A percentile compares a stretch with the other conserved stretches of the same genome.
Evolutionary conservation across 2,113 vertebrate genomes (phyloP).

Genomic region (Oceanodroma tethys): DNA sequence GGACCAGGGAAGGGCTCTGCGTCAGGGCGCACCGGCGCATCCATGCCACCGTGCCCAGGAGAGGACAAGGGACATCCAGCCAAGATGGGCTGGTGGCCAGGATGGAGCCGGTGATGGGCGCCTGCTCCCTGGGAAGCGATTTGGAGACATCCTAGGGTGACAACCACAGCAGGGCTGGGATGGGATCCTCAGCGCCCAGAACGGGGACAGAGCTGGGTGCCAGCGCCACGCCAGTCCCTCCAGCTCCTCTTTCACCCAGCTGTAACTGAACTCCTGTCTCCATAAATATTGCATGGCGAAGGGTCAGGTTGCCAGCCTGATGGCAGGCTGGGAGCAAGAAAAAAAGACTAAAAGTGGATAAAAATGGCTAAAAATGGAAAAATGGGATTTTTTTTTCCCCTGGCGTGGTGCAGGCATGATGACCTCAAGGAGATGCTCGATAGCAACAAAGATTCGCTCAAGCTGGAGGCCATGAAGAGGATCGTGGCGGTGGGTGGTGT

Average conservation of each 20-base stretch:
- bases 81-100: neutral
- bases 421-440: conserved; percentile 99
- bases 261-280: conserved; percentile 21
- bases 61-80: neutral
- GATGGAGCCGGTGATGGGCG: neutral
- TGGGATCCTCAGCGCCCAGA: rapidly evolving
- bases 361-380: neutral
- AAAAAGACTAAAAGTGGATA: neutral
- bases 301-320: neutral
- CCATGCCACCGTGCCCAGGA: neutral
- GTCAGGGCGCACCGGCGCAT: rapidly evolving
- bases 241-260: neutral
- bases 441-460: conserved; percentile 97
- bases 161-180: neutral
- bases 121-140: neutral
- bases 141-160: neutral
- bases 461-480: conserved; percentile 98
- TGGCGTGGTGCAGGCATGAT: conserved; percentile 78
- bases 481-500: conserved; percentile 89
- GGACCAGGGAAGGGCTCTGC: neutral
- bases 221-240: rapidly evolving
- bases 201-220: neutral
- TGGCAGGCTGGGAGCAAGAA: neutral
- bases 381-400: neutral
- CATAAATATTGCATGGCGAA: conserved; percentile 58